These are phyloP conservation scores for Fragum sueziense DNA, from an alignment of 2,888 invertebrate genomes.

Conservation along the genomic window DNA sequence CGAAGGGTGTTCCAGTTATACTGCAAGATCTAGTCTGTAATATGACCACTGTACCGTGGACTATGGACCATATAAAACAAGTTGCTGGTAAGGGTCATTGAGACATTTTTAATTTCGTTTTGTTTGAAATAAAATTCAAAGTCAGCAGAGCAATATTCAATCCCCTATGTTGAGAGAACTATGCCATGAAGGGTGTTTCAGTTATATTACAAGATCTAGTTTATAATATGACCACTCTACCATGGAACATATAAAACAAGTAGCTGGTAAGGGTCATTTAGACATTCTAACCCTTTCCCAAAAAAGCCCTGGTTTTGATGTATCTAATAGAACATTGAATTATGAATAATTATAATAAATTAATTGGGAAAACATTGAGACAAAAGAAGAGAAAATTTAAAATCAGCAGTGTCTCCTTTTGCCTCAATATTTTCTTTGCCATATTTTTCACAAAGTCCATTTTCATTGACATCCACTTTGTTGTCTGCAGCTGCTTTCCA, in stretches of 20 bases:
- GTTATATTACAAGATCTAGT: conserved; percentile 71
- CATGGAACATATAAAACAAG: conserved; percentile 69
- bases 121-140: conserved; percentile 53
- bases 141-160: conserved; percentile 58
- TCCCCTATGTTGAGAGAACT: conserved; percentile 63
- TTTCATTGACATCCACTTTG: no score
- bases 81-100: conserved; percentile 69
- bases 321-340: no score
- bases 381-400: no score
- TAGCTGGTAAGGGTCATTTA: conserved; percentile 70
- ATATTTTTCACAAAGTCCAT: no score
- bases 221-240: conserved; percentile 60
- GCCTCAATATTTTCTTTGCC: no score
- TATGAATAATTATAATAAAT: no score
- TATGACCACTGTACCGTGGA: conserved; percentile 68
- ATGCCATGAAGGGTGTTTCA: conserved; percentile 64
- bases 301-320: no score
- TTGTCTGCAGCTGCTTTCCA: no score
- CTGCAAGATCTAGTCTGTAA: conserved; percentile 68
- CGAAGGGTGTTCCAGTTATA: conserved; percentile 68
- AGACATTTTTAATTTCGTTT: no score
- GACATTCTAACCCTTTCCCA: no score
- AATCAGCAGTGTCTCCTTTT: no score
- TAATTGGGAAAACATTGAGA: no score
- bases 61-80: conserved; percentile 68